Base-by-base conservation (phyloP, 2,113 vertebrate species). In the Corvus moneduloides region DNA sequence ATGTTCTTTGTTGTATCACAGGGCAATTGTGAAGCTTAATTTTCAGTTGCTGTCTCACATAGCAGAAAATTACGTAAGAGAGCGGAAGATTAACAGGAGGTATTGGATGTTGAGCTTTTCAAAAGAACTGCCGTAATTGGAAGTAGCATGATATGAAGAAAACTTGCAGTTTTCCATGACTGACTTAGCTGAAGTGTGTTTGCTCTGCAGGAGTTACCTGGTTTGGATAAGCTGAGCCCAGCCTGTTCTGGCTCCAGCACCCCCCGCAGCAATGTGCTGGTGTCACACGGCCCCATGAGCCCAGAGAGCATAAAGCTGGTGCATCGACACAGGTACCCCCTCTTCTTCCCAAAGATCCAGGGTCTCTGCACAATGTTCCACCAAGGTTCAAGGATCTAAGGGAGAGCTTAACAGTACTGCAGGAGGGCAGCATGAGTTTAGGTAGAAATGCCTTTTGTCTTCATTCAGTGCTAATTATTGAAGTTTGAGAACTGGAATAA, bases 231-330 rank as follows among this genome's bases (percentile, higher is more conserved):
- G 85, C 98, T 99, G 76, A 99, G 98, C 69, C 98, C 99, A 1
- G 98, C 98, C 19, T 99, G 98, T 64, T 98, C 98, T 2, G 98
- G 98, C 72, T 97, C 94, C 66, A 99, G 98, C 92, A 98, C 99
- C 16, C 98, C 98, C 23, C 98, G 99, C 96, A 98, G 98, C 96
- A 99, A 98, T 52, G 97, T 99, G 80, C 85, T 98, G 92, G 97
- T 98, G 37, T 98, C 99, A 0, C 99, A 99, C 43, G 98, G 98
- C 69, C 98, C 99, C 89, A 98, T 99, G 98, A 99, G 98, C 94
- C 98, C 98, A 3, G 99, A 99, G 97, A 99, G 98, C 91, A 97
- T 99, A 75, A 98, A 99, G 93, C 97, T 99, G 94, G 95, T 99
- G 28, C 99, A 99, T 92, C 98, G 99, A 93, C 99, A 99, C 98